Evolutionary conservation across 30 jellyfish, hydroid and myxozoan species (phyloP), one percentile per base, ranked within the genome.

Genomic region (Phacellophora camtschatica): DNA sequence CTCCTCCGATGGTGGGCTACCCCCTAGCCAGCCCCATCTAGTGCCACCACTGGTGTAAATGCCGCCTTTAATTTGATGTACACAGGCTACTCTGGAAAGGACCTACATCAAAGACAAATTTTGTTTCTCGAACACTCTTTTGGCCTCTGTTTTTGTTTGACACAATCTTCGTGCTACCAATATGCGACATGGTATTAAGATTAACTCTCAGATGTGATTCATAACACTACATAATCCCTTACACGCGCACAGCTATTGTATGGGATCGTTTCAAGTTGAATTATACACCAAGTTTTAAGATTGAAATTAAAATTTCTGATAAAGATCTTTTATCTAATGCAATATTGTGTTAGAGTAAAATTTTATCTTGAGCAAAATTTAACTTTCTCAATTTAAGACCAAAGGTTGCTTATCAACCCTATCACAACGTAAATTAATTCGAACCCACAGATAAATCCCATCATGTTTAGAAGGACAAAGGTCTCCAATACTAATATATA

Each of bases 171-270:
- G n/a, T n/a, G n/a, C n/a, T n/a, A n/a, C n/a, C n/a, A n/a, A n/a
- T n/a, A n/a, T n/a, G n/a, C n/a, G n/a, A n/a, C n/a, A n/a, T n/a
- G n/a, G n/a, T n/a, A n/a, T n/a, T n/a, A n/a, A n/a, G n/a, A n/a
- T n/a, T n/a, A n/a, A n/a, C n/a, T n/a, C n/a, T n/a, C n/a, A n/a
- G n/a, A n/a, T n/a, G n/a, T n/a, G n/a, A n/a, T n/a, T n/a, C n/a
- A n/a, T n/a, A n/a, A n/a, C n/a, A n/a, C n/a, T n/a, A n/a, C n/a
- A n/a, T 71, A 45, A 49, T 71, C 84, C 84, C 71, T 49, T 71
- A 37, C 84, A 71, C 84, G 84, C 84, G 84, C 16, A 58, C 23
- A 62, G 57, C 33, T 32, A 23, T 18, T 68, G 71, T 24, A 71
- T 36, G 30, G 51, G 51, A 45, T 25, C 23, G 1, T 8, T 10